These are phyloP conservation scores for Oxyruncus cristatus DNA, from an alignment of 2,113 vertebrate genomes.

Conservation along the genomic window DNA sequence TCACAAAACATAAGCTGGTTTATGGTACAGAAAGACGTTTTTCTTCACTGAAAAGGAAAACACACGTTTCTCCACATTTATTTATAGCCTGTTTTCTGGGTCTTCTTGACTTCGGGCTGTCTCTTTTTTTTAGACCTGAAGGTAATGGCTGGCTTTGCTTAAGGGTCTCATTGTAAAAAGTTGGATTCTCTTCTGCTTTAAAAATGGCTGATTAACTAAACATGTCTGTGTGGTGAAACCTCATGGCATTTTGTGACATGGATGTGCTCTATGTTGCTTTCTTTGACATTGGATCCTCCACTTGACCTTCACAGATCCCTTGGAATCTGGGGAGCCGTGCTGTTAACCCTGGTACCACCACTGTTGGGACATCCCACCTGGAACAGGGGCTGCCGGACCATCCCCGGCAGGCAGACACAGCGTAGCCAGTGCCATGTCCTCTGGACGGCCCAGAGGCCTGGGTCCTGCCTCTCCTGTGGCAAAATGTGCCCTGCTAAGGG, in stretches of 20 bases:
- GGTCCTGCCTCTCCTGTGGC: not conserved
- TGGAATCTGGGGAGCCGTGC: not conserved
- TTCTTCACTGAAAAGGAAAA: constrained; percentile 24
- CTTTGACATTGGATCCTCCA: not conserved
- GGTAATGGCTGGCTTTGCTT: not conserved
- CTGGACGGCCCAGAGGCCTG: not conserved
- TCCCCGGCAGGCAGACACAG: rapidly evolving
- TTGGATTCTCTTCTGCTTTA: not conserved
- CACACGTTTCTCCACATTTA: not conserved
- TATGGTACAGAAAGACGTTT: constrained; percentile 1
- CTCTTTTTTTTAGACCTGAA: constrained; percentile 27
- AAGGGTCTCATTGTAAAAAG: not conserved
- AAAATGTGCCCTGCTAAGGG: not conserved
- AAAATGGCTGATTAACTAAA: not conserved
- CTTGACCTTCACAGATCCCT: not conserved
- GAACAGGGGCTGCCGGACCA: not conserved
- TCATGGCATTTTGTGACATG: rapidly evolving
- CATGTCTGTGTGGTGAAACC: rapidly evolving
- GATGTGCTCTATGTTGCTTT: not conserved
- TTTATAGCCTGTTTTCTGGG: constrained; percentile 52
- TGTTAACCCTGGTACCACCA: not conserved
- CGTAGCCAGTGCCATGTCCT: not conserved
- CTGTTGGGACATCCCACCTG: not conserved
- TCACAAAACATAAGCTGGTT: constrained; percentile 33
- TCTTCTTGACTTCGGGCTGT: constrained; percentile 38